phyloP scores from a whole-genome alignment of 2,888 invertebrate genomes.

The Pheosia gnoma region DNA sequence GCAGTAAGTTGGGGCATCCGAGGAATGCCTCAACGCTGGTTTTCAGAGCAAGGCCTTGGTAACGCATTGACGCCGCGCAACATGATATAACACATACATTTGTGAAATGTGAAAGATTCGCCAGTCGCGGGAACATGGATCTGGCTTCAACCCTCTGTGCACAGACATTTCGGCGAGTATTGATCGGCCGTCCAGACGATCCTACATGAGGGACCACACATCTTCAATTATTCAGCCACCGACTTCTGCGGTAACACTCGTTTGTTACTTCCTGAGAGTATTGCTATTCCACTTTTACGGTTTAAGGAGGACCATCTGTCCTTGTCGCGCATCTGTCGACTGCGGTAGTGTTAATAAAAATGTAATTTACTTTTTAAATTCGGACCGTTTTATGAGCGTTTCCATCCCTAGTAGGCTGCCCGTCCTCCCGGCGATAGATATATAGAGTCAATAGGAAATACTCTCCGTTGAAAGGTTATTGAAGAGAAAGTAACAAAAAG shows the following conservation, averaged over 20 bases:
- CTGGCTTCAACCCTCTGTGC: conserved; percentile 9
- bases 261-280: conserved; percentile 59
- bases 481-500: too few species aligned
- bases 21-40: too few species aligned
- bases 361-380: conserved; percentile 38
- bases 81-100: too few species aligned
- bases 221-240: conserved; percentile 76
- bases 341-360: conserved; percentile 45
- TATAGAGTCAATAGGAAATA: too few species aligned
- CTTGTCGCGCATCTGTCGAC: conserved; percentile 36
- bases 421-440: background rate
- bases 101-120: too few species aligned
- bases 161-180: conserved; percentile 45
- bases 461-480: too few species aligned
- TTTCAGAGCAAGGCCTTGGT: too few species aligned
- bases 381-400: conserved; percentile 24
- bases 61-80: too few species aligned
- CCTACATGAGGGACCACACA: conserved; percentile 60
- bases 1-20: too few species aligned
- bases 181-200: conserved; percentile 64
- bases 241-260: conserved; percentile 46
- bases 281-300: conserved; percentile 59
- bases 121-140: too few species aligned
- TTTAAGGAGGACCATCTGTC: conserved; percentile 47
- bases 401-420: background rate